A percentile compares a stretch with the other conserved stretches of the same genome.
These are phyloP conservation scores for Zaprionus kolodkinae DNA, from an alignment of 1,140 invertebrate species.

Conservation along the genomic window DNA sequence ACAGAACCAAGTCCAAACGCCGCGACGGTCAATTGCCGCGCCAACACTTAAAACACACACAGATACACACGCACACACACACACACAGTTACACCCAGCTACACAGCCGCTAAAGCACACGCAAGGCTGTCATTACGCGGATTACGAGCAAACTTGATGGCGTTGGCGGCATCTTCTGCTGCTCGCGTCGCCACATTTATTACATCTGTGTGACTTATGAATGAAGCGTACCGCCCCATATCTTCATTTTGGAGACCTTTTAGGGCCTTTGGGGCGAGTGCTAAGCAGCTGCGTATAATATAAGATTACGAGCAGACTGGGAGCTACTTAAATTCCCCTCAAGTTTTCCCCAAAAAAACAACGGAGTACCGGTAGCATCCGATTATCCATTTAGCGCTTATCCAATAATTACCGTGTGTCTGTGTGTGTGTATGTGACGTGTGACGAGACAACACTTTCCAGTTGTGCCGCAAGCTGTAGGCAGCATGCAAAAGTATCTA, in stretches of 20 bases:
- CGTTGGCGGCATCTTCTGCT: constrained; percentile 45
- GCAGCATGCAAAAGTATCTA: constrained; percentile 44
- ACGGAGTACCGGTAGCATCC: neutral
- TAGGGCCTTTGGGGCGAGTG: neutral
- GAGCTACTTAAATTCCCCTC: neutral
- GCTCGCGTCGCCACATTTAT: neutral
- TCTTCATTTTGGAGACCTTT: no score
- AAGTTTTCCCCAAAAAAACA: neutral
- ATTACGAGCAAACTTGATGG: constrained; percentile 52
- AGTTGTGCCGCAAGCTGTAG: constrained; percentile 52
- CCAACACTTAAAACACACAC: constrained; percentile 9
- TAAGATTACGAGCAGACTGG: neutral
- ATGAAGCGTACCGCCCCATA: neutral
- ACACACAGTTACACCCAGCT: neutral
- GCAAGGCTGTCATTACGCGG: constrained; percentile 72
- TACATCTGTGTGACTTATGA: constrained; percentile 2
- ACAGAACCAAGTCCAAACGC: constrained; percentile 29
- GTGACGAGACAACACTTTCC: constrained; percentile 65
- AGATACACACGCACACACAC: neutral
- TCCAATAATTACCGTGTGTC: neutral
- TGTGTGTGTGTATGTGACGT: constrained; percentile 3
- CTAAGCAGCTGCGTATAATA: constrained; percentile 1
- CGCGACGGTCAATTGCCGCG: constrained; percentile 26
- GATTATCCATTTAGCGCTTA: constrained; percentile 8
- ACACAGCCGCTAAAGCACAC: constrained; percentile 36